Evolutionary conservation across 1,140 invertebrate species (phyloP).

Genomic region (Agrypnia vestita): DNA sequence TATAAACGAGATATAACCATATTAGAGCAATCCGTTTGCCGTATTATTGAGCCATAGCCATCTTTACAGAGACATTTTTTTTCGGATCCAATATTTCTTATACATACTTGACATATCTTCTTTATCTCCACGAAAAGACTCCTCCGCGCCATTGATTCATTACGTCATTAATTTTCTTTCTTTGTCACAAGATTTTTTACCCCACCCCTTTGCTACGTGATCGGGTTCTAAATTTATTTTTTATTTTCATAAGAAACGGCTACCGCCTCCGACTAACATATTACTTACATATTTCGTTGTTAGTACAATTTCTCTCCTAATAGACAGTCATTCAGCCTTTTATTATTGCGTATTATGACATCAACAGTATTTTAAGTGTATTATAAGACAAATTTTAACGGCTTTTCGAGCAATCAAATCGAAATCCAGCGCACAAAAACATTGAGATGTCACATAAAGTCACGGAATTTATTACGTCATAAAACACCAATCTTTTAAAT

Average conservation of each 20-base stretch:
- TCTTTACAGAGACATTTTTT: constrained; percentile 41
- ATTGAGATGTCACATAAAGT: constrained; percentile 40
- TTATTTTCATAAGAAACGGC: constrained; percentile 42
- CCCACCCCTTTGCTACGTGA: constrained; percentile 48
- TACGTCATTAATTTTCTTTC: constrained; percentile 59
- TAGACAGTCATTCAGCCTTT: constrained; percentile 40
- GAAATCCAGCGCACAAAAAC: constrained; percentile 5
- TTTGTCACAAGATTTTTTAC: constrained; percentile 40
- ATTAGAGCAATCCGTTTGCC: constrained; percentile 27
- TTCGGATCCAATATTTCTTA: constrained; percentile 18
- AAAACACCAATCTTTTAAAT: constrained; percentile 38
- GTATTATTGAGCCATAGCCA: constrained; percentile 47
- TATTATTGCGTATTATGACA: constrained; percentile 20
- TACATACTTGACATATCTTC: constrained; percentile 34
- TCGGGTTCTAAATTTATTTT: constrained; percentile 56
- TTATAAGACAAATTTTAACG: constrained; percentile 42
- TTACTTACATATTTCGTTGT: constrained; percentile 32
- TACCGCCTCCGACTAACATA: constrained; percentile 12
- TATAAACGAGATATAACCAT: background rate
- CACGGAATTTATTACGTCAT: constrained; percentile 26
- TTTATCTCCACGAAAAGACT: constrained; percentile 49
- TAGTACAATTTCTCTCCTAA: constrained; percentile 36
- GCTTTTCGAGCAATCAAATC: constrained; percentile 38
- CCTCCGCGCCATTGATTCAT: constrained; percentile 59
- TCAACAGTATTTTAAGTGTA: constrained; percentile 40